Conservation (phyloP, 1,140 invertebrate species). For the Scaptomyza graminum region DNA sequence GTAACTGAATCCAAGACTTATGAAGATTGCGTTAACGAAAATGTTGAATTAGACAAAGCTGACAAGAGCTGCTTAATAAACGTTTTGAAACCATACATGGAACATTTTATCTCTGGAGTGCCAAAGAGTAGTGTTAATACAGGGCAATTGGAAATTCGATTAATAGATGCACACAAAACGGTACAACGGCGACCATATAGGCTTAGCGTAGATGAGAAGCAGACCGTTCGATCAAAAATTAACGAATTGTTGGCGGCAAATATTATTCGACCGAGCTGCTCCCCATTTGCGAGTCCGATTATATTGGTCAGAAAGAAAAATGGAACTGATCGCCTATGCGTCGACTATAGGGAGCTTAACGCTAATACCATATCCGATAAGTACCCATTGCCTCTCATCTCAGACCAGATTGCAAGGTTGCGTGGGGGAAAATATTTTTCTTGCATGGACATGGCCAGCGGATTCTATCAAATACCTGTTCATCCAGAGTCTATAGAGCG, state of each 20-base stretch:
- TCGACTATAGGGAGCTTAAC: too few species aligned
- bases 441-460: too few species aligned
- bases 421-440: too few species aligned
- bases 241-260: not conserved
- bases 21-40: slow-evolving; percentile 1
- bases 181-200: not conserved
- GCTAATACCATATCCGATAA: too few species aligned
- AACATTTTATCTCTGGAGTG: not conserved
- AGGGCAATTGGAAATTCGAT: not conserved
- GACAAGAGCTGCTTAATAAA: not conserved
- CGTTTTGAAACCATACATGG: not conserved
- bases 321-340: too few species aligned
- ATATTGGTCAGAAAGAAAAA: too few species aligned
- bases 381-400: too few species aligned
- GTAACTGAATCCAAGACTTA: not conserved
- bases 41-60: too few species aligned
- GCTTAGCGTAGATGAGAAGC: slow-evolving; percentile 1
- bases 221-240: not conserved
- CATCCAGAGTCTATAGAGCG: too few species aligned
- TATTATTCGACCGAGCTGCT: not conserved
- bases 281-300: too few species aligned
- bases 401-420: too few species aligned
- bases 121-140: not conserved
- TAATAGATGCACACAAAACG: not conserved
- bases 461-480: too few species aligned